A percentile compares a stretch with the other conserved stretches of the same genome.
Conservation (phyloP, 1,140 invertebrate species). For the Archivesica marissinica region DNA sequence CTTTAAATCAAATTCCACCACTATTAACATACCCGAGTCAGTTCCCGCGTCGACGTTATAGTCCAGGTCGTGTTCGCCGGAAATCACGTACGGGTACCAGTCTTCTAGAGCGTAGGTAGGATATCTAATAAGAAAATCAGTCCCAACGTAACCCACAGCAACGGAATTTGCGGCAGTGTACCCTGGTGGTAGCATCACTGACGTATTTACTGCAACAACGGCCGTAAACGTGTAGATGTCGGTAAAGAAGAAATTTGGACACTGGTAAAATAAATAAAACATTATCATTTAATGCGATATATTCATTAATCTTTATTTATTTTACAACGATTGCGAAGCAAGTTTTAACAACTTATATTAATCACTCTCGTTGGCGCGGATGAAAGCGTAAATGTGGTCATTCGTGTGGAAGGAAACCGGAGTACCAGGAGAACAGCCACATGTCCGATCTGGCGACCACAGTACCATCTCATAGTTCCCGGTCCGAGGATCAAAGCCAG, state of each 20-base stretch:
- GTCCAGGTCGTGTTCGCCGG: not conserved
- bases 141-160: not conserved
- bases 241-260: slow-evolving; percentile 34
- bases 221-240: slow-evolving; percentile 19
- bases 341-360: no score
- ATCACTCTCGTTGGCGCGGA: no score
- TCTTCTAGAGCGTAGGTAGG: not conserved
- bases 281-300: not conserved
- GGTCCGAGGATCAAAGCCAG: no score
- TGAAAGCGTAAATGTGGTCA: no score
- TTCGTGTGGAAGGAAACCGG: no score
- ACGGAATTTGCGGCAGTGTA: not conserved
- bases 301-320: no score
- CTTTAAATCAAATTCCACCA: no score
- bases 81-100: slow-evolving; percentile 11
- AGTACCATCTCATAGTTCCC: no score
- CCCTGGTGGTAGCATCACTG: not conserved
- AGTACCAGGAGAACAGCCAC: no score
- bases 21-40: not conserved
- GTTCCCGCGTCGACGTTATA: not conserved
- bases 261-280: slow-evolving; percentile 15
- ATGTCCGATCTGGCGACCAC: no score
- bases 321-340: no score
- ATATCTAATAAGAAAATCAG: not conserved
- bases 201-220: not conserved